Conservation (phyloP, 2,113 vertebrate species). For the Phalacrocorax brasilianus region DNA sequence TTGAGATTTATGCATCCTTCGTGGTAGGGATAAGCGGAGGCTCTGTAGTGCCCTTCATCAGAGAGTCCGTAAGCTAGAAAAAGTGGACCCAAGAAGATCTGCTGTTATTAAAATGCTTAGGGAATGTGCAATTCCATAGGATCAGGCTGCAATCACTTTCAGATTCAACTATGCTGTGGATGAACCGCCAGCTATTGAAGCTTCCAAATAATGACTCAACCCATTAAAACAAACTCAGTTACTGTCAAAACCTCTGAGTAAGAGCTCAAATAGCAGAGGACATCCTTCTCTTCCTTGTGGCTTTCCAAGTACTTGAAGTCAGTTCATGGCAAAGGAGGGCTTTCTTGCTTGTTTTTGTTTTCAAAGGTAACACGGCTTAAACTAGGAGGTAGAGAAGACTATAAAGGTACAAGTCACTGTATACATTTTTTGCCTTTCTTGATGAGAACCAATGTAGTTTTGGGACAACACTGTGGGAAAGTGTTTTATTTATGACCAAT, state of each 20-base stretch:
- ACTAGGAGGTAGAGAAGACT: not conserved
- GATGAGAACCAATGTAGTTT: not conserved
- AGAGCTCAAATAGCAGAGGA: not conserved
- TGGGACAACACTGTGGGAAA: not conserved
- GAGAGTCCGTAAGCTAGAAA: not conserved
- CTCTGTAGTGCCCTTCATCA: not conserved
- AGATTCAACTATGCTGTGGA: not conserved
- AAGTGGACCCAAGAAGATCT: not conserved
- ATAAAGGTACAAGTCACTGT: not conserved
- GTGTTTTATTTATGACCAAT: not conserved
- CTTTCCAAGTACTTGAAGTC: not conserved
- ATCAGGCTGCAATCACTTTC: not conserved
- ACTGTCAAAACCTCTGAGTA: constrained; percentile 2
- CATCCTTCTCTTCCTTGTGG: not conserved
- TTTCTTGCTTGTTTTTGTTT: not conserved
- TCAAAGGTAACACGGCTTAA: not conserved
- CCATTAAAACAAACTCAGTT: constrained; percentile 11
- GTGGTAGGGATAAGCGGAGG: not conserved
- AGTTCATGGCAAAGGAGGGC: not conserved
- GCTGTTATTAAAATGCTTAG: not conserved
- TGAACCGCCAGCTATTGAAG: not conserved
- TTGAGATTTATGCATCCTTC: not conserved
- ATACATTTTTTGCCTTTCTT: not conserved
- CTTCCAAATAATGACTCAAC: constrained; percentile 31
- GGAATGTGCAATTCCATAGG: not conserved